A percentile compares a stretch with the other conserved stretches of the same genome.
phyloP scores from a whole-genome alignment of 2,797 vertebrate genomes.

The Pristis pectinata region DNA sequence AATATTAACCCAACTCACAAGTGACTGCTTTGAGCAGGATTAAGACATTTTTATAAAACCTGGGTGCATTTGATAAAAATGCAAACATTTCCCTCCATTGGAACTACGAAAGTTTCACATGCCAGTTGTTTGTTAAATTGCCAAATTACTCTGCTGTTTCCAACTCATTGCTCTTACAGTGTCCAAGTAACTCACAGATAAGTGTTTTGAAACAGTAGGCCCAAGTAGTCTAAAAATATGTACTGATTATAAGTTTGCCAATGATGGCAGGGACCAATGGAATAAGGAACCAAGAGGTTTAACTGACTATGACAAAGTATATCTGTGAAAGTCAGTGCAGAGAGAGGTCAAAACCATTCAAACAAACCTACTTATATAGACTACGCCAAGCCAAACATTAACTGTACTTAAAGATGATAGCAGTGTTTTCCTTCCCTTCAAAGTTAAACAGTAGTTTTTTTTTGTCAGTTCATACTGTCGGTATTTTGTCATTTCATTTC shows the following conservation, averaged over 20 bases:
- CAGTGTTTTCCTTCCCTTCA: not conserved
- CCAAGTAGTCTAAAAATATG: not conserved
- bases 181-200: not conserved
- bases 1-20: not conserved
- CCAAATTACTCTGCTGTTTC: not conserved
- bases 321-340: slow-evolving; percentile 20
- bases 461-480: not conserved
- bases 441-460: not conserved
- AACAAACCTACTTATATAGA: slow-evolving; percentile 16
- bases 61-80: not conserved
- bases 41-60: no score
- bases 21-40: not conserved
- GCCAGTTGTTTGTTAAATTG: not conserved
- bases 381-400: not conserved
- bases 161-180: not conserved
- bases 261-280: not conserved
- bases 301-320: slow-evolving; percentile 1
- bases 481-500: slow-evolving; percentile 13
- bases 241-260: not conserved
- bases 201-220: not conserved
- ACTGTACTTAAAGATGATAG: slow-evolving; percentile 7
- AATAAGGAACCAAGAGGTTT: not conserved
- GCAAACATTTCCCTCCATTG: not conserved
- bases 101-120: not conserved
- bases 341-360: slow-evolving; percentile 7